Evolutionary conservation across 1,140 invertebrate species (phyloP).

Genomic region (Calycopis cecrops): DNA sequence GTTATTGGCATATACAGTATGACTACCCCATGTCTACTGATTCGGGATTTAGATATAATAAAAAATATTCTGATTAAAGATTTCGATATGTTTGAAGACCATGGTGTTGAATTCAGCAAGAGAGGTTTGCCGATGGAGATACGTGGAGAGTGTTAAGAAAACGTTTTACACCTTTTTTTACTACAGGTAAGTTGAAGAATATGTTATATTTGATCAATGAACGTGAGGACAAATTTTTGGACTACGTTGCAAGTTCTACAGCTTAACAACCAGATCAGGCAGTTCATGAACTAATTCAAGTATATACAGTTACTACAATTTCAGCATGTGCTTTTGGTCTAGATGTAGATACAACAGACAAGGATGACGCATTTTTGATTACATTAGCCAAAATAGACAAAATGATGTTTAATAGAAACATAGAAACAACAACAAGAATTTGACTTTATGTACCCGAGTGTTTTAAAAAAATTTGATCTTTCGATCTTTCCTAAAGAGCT

Average conservation of each 20-base stretch:
- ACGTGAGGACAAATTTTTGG: constrained; percentile 41
- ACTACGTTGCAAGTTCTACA: constrained; percentile 27
- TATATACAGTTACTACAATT: constrained; percentile 5
- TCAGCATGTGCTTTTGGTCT: not conserved
- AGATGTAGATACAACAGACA: constrained; percentile 2
- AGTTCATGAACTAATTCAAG: not conserved
- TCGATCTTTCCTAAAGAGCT: too few species aligned
- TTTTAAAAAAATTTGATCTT: not conserved
- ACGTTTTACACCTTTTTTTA: constrained; percentile 3
- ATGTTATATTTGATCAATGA: constrained; percentile 12
- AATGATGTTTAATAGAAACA: too few species aligned
- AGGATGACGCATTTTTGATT: not conserved
- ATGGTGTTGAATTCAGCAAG: not conserved
- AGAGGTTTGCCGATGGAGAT: constrained; percentile 1
- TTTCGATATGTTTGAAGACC: constrained; percentile 4
- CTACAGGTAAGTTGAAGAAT: constrained; percentile 1
- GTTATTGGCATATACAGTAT: constrained; percentile 2
- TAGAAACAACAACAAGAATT: too few species aligned
- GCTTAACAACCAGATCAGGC: not conserved
- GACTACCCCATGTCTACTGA: constrained; percentile 1
- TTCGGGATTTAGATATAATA: constrained; percentile 2
- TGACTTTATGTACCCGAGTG: not conserved
- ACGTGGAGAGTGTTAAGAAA: too few species aligned
- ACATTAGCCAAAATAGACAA: not conserved
- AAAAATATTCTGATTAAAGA: constrained; percentile 11